These are phyloP conservation scores for Dysidea cf. avara DNA, from an alignment of 37 sponge, comb jelly and placozoan genomes.

Conservation along the genomic window DNA sequence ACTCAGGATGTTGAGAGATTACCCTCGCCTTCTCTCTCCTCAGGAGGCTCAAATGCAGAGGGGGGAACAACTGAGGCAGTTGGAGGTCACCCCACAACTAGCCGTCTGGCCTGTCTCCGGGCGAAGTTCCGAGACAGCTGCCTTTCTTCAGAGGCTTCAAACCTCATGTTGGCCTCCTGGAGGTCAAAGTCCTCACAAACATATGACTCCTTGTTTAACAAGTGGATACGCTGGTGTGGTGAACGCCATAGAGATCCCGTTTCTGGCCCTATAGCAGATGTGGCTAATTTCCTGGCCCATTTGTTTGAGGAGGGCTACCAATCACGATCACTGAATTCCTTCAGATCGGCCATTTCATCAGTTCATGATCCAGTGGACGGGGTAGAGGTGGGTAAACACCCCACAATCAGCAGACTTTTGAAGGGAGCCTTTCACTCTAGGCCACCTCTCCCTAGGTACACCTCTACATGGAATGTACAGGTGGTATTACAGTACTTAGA, in stretches of 20 bases:
- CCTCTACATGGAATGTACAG: conserved; percentile 12
- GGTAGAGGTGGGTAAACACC: not conserved
- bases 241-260: conserved; percentile 6
- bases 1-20: no score
- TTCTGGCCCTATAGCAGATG: conserved; percentile 1
- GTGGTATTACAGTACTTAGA: no score
- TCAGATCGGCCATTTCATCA: conserved; percentile 13
- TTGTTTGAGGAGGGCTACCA: conserved; percentile 16
- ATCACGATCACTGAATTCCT: conserved; percentile 10
- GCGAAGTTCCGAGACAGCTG: not conserved
- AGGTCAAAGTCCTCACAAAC: conserved; percentile 5
- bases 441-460: conserved; percentile 12
- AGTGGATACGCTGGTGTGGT: conserved; percentile 9
- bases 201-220: conserved; percentile 13
- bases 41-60: no score
- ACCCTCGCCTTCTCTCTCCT: no score
- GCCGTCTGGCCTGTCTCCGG: conserved; percentile 22
- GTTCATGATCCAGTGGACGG: not conserved
- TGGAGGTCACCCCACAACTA: conserved; percentile 1
- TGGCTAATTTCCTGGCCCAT: not conserved
- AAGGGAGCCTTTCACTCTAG: not conserved
- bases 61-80: no score
- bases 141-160: conserved; percentile 5
- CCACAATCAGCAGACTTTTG: not conserved
- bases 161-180: conserved; percentile 21